These are phyloP conservation scores for Lacanobia wlatinum DNA, from an alignment of 2,888 invertebrate genomes.

Conservation along the genomic window DNA sequence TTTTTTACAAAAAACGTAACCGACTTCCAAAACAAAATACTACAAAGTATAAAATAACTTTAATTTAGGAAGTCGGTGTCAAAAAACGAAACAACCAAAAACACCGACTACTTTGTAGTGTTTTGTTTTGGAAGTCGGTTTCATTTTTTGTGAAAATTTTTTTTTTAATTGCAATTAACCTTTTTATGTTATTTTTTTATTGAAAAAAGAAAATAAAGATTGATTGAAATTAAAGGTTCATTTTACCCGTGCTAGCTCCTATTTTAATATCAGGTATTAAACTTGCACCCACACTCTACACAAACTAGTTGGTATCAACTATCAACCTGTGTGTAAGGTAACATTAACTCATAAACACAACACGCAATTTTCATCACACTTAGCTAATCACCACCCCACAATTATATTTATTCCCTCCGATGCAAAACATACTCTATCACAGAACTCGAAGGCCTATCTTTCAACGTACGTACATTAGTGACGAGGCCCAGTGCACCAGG, in stretches of 20 bases:
- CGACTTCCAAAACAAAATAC: too few species aligned
- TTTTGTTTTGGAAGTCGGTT: too few species aligned
- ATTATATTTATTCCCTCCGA: conserved; percentile 2
- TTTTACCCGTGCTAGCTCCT: not conserved
- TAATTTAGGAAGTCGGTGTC: too few species aligned
- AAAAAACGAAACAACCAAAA: too few species aligned
- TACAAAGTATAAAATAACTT: too few species aligned
- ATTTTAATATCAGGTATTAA: not conserved
- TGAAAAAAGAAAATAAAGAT: too few species aligned
- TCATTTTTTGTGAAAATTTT: too few species aligned
- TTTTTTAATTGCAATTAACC: too few species aligned
- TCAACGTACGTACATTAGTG: conserved; percentile 30
- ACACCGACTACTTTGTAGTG: too few species aligned
- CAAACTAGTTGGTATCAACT: conserved; percentile 21
- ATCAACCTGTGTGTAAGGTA: conserved; percentile 7
- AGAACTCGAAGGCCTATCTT: not conserved
- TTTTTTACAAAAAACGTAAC: too few species aligned
- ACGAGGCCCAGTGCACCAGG: conserved; percentile 74
- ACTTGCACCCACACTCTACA: not conserved
- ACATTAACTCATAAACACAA: conserved; percentile 33
- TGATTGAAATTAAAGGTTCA: too few species aligned
- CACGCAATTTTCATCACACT: conserved; percentile 57
- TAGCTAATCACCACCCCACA: conserved; percentile 51
- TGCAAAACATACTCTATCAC: conserved; percentile 30
- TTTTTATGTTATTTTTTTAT: too few species aligned